phyloP scores from a whole-genome alignment of 2,888 invertebrate species.

The Cheilosia urbana region DNA sequence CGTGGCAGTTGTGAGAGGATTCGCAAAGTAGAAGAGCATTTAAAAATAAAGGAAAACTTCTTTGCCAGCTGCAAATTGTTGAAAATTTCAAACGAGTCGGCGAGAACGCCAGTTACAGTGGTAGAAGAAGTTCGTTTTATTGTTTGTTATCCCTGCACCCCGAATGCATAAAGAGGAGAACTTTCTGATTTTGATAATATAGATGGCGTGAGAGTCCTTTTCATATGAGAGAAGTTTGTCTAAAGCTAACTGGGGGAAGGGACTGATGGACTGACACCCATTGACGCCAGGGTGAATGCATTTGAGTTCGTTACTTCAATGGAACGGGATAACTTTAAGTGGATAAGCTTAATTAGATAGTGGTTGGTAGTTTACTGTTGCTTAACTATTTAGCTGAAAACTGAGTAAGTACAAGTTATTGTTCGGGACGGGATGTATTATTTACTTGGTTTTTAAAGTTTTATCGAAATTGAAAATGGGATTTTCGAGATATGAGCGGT shows the following conservation, averaged over 20 bases:
- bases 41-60: slow-evolving; percentile 67
- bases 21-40: slow-evolving; percentile 52
- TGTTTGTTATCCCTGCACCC: slow-evolving; percentile 36
- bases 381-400: too few relatives aligned
- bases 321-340: too few relatives aligned
- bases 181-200: slow-evolving; percentile 69
- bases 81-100: slow-evolving; percentile 28
- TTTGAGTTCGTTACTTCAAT: too few relatives aligned
- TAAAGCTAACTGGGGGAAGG: slow-evolving; percentile 32
- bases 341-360: too few relatives aligned
- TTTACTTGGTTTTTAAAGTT: too few relatives aligned
- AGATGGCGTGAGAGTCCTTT: slow-evolving; percentile 56
- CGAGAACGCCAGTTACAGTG: slow-evolving; percentile 25
- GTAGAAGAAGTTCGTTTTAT: slow-evolving; percentile 15
- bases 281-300: too few relatives aligned
- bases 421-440: too few relatives aligned
- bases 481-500: too few relatives aligned
- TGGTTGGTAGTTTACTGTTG: too few relatives aligned
- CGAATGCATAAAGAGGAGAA: slow-evolving; percentile 58
- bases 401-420: too few relatives aligned
- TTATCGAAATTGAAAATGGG: too few relatives aligned
- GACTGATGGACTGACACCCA: neutral
- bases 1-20: slow-evolving; percentile 62
- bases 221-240: slow-evolving; percentile 40
- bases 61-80: slow-evolving; percentile 65